Evolutionary conservation across 2,113 vertebrate genomes (phyloP), one percentile per base, ranked within the genome.

Genomic region (Triplophysa tibetana): DNA sequence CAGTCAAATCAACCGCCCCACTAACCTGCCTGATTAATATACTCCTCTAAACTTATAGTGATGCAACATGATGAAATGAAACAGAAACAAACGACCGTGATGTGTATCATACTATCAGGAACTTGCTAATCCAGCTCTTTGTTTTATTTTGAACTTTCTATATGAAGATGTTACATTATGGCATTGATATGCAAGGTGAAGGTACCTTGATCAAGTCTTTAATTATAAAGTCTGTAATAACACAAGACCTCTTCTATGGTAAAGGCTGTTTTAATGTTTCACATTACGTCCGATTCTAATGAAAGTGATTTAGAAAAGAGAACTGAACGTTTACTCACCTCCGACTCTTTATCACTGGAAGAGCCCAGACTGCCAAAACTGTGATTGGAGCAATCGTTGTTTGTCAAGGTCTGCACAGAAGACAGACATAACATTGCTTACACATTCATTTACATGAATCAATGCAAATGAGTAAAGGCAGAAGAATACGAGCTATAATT

Each of bases 311-410:
- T 21, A 58, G 19, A 8, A 21, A 2, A 58, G 54, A 21, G 19
- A 58, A n/a, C 7, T 14, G 11, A 16, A 65, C 50, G 2, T 17
- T 1, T 60, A 72, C 93, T 85, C 92, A 98, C 98, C 96, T 99
- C 97, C 23, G 96, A 98, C 88, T 99, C 98, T 89, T 99, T 99
- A 91, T 99, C 98, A 60, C 98, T 99, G 88, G 95, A 95, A 87
- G 98, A 99, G 86, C 98, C 97, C 82, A 98, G 93, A 88, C 97
- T 99, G 91, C 98, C 98, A 86, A 98, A 98, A 92, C 98, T 99
- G 87, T 99, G 97, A 93, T 99, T 98, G 85, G 97, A 99, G 91
- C 96, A 98, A 94, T 99, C 98, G 88, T 98, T 99, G 91, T 98
- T 98, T 90, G 95, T 96, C 92, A 98, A 94, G 85, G 94, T 97